Base-by-base conservation (phyloP, 1,140 invertebrate species). In the Teleogryllus occipitalis region DNA sequence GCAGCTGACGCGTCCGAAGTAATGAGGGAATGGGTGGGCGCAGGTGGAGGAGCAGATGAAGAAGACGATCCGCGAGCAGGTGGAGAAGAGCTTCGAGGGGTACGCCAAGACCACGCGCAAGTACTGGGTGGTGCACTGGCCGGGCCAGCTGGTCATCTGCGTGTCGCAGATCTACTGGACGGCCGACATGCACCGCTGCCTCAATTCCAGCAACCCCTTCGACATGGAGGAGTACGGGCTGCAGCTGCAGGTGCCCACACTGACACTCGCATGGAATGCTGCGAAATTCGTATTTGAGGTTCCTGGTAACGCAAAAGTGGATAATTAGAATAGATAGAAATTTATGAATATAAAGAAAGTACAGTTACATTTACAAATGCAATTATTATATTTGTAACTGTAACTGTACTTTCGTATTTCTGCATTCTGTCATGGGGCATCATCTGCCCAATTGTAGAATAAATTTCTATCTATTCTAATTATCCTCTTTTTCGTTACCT, bases 141-240 rank as follows among this genome's bases (percentile, higher is more conserved):
- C 95, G 74, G 96, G 96, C 48, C 97, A 98, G 90, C 91, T 95
- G n/a, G 89, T 93, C 0, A 87, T 98, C 7, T 93, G 94, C 83
- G 93, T 97, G 18, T 93, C 94, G 0, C 94, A 96, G 87, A 92
- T 96, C 78, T 96, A 93, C 85, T 98, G 96, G 96, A 96, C 96
- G 7, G 85, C 90, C 4, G 92, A 93, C 82, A 92, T 96, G 8
- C 92, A 96, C 81, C 88, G 90, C 82, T 89, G 89, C 79, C 87
- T 96, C 46, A 87, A 88, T 81, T 89, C 88, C 1, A 88, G 90
- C 65, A 88, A 89, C 82, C 83, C 87, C 49, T 86, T 85, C 48
- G 85, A 89, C 15, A 85, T 93, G 80, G 82, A 88, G 82, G 85
- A 87, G n/a, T 91, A 92, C 80, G 87, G 90, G 80, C 79, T 83